Conservation (phyloP, 2,888 invertebrate species). For the Callyntrura guangdongensis region DNA sequence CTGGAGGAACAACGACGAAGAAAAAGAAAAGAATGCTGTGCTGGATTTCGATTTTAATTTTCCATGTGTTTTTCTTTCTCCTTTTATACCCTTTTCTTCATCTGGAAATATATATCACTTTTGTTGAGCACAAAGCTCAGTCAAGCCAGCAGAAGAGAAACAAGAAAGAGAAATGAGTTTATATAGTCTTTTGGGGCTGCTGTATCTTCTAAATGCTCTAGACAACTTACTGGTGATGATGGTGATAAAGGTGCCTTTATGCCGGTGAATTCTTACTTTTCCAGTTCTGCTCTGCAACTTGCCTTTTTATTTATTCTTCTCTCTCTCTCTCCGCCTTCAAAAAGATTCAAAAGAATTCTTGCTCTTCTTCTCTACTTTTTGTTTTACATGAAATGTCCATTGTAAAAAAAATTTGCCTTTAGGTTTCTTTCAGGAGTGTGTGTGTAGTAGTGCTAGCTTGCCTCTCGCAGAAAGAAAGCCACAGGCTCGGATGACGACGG, state of each 20-base stretch:
- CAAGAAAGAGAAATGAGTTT: background rate
- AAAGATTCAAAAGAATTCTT: constrained; percentile 40
- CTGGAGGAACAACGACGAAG: constrained; percentile 5
- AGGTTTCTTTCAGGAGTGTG: too few relatives aligned
- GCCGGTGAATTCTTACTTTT: background rate
- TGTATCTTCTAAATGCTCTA: too few relatives aligned
- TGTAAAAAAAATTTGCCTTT: constrained; percentile 31
- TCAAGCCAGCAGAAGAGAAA: background rate
- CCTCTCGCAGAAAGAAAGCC: too few relatives aligned
- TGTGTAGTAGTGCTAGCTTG: too few relatives aligned
- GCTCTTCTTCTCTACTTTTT: background rate
- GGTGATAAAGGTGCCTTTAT: background rate
- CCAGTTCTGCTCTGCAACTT: constrained; percentile 5
- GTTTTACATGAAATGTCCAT: constrained; percentile 27
- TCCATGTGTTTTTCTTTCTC: constrained; percentile 50
- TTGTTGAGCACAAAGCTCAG: background rate
- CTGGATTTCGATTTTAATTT: constrained; percentile 54
- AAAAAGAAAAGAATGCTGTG: constrained; percentile 34
- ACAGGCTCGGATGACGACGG: too few relatives aligned
- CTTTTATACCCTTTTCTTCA: background rate
- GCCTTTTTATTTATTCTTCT: constrained; percentile 31
- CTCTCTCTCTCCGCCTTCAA: background rate
- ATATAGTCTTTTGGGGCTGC: constrained; percentile 12
- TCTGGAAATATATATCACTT: background rate
- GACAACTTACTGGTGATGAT: background rate